Base-by-base conservation (phyloP, 2,888 invertebrate genomes). In the Oxyscelio sp. region DNA sequence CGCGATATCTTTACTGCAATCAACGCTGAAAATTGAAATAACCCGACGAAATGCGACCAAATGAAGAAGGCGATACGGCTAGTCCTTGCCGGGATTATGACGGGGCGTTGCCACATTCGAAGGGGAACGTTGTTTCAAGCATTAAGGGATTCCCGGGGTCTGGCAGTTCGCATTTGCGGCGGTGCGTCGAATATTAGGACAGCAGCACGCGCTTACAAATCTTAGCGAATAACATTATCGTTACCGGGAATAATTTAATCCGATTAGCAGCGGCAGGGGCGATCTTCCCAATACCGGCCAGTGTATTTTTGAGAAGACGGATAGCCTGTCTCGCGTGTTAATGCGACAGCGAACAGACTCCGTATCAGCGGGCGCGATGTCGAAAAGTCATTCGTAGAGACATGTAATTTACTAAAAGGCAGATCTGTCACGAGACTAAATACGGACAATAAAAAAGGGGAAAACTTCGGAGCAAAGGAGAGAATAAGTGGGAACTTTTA, bases 171-270 rank as follows among this genome's bases (percentile, higher is more conserved):
- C 31, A 4, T 43, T 6, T 27, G 31, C 34, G 27, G 9, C 58
- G 43, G 31, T 40, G 83, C 40, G 52, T 11, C 48, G 52, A 50
- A 80, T 59, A 59, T 50, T 34, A 27, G 52, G 77, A 68, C 48
- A 27, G 52, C 56, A 85, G 82, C 82, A 81, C 82, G 85, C 81
- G 78, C 82, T 61, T 48, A 59, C 77, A 50, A 58, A 59, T 71
- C 80, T 86, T 63, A 61, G 83, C 79, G 87, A 87, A 90, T 89
- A 90, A 89, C 90, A 90, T 91, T 90, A 90, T 89, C 68, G 87
- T 88, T 85, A 87, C 78, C 86, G 86, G 89, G 87, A 88, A 89
- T 90, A 83, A 83, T 81, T 85, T 79, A 83, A 82, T 79, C 75
- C 79, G 79, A 78, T 82, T 85, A 85, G 63, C 21, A 31, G 38